phyloP scores from a whole-genome alignment of 2,113 vertebrate genomes.

The Cyanoramphus novaezelandiae region DNA sequence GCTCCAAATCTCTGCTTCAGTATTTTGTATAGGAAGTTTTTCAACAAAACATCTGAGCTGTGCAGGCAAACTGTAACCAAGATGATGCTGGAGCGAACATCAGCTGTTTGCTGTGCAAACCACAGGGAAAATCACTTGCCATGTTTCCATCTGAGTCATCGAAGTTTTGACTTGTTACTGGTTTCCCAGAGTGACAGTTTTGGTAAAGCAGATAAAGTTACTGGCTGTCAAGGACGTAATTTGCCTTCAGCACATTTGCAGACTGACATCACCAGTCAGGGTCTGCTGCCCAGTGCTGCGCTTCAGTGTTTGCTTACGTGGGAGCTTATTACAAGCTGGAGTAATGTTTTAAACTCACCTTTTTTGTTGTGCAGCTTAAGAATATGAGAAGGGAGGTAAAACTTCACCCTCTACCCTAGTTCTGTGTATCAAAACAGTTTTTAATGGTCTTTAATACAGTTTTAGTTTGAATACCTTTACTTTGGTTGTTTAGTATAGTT shows the following conservation, averaged over 20 bases:
- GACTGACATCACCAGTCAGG: background rate
- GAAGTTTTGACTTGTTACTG: background rate
- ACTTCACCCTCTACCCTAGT: background rate
- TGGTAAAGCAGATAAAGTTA: background rate
- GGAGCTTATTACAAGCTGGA: background rate
- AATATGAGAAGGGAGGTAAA: background rate
- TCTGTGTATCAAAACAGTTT: background rate
- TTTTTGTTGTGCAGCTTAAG: background rate
- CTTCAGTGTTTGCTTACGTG: background rate
- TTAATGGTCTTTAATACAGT: background rate
- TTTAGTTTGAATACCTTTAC: background rate
- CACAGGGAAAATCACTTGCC: background rate
- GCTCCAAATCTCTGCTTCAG: background rate
- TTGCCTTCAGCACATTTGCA: background rate
- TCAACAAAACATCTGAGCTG: background rate
- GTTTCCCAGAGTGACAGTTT: background rate
- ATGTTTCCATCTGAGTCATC: background rate
- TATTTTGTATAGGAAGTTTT: background rate
- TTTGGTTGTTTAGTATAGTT: background rate
- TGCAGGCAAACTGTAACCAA: background rate
- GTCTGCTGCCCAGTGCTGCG: fast-evolving
- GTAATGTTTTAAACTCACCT: fast-evolving
- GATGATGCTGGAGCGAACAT: background rate
- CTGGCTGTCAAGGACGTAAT: background rate
- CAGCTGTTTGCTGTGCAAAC: background rate